These are phyloP conservation scores for Thunnus albacares DNA, from an alignment of 2,797 vertebrate genomes.

Conservation along the genomic window DNA sequence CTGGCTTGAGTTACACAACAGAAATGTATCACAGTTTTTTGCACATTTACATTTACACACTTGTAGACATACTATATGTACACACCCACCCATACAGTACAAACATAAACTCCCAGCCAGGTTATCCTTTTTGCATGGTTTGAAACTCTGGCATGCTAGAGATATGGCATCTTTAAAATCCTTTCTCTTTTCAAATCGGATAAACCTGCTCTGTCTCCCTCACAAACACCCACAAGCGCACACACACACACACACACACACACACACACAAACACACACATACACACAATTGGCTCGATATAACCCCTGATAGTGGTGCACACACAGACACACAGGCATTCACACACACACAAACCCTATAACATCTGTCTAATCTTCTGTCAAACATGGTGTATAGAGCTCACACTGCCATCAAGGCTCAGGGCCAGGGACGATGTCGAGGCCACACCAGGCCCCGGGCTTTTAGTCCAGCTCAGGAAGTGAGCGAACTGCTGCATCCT, in stretches of 20 bases:
- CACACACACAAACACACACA: constrained; percentile 11
- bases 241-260: constrained; percentile 9
- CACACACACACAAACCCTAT: constrained; percentile 32
- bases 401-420: constrained; percentile 48
- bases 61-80: constrained; percentile 16
- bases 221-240: constrained; percentile 42
- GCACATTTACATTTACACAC: constrained; percentile 35
- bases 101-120: constrained; percentile 23
- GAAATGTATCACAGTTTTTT: constrained; percentile 23
- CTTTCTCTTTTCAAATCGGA: constrained; percentile 61
- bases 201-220: constrained; percentile 50
- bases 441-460: constrained; percentile 49
- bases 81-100: constrained; percentile 26
- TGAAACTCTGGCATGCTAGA: constrained; percentile 55
- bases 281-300: constrained; percentile 41
- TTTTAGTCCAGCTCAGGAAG: constrained; percentile 60
- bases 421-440: constrained; percentile 52
- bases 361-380: constrained; percentile 79
- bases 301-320: constrained; percentile 51
- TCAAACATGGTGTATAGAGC: constrained; percentile 56
- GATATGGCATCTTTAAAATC: constrained; percentile 62
- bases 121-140: constrained; percentile 55
- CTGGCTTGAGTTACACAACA: constrained; percentile 12
- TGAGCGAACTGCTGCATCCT: constrained; percentile 40
- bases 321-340: constrained; percentile 6